Base-by-base conservation (phyloP, 2,113 vertebrate species). In the Xiphorhynchus elegans region DNA sequence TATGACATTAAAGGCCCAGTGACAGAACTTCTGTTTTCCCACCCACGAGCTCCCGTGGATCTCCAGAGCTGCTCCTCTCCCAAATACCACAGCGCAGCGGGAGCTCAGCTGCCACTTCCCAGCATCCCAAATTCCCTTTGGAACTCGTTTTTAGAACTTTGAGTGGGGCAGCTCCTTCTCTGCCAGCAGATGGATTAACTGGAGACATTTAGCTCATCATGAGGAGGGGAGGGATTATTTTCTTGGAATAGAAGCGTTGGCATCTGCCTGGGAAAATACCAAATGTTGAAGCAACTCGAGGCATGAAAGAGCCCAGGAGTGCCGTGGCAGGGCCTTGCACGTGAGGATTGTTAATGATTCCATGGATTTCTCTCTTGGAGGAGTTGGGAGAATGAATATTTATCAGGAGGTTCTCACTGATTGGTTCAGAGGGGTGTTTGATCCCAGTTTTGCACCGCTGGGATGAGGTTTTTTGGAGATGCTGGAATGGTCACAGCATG, bases 171-270 rank as follows among this genome's bases (percentile, higher is more conserved):
- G 26, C 62, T 14, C 1, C 72, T 89, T 23, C 10, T 28, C 60
- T 86, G 35, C 81, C 56, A 68, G 24, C 84, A 53, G 56, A 29
- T 39, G 68, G 81, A 63, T 24, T 67, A 76, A 62, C 21, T 40
- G 55, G 53, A 83, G 77, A 84, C 24, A 26, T 80, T 89, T 67
- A 42, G 66, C 33, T 83, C 25, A 5, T 56, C 31, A 5, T 52
- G 60, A 9, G 24, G 35, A 47, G 40, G 64, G 66, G n/a, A 13
- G 31, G 55, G 33, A 37, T 73, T 46, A 60, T 75, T 80, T 68
- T 84, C 79, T 90, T 73, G 86, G 78, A 91, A 91, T 89, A 37
- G 72, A 76, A 91, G 69, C 19, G 39, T 80, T 94, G 79, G 29
- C 74, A 75, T 77, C 77, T 89, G 69, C 76, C 82, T 77, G 37